Conservation (phyloP, 2,113 vertebrate genomes). For the Eidolon helvum region DNA sequence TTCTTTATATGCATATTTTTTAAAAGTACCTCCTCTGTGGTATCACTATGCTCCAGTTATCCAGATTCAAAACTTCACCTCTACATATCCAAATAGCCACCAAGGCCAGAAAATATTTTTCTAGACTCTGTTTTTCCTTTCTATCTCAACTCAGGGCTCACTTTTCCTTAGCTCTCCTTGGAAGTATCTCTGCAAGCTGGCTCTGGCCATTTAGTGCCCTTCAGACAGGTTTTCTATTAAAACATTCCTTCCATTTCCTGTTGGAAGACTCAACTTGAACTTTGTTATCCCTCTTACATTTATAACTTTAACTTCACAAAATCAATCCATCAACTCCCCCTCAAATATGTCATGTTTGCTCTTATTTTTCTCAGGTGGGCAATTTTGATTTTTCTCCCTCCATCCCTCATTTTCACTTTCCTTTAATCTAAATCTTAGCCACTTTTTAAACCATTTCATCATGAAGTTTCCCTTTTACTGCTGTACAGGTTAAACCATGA, state of each 20-base stretch:
- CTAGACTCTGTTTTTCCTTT: neutral
- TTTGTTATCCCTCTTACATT: neutral
- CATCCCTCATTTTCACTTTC: neutral
- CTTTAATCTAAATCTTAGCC: neutral
- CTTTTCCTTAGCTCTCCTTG: neutral
- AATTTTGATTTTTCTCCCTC: neutral
- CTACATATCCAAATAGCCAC: neutral
- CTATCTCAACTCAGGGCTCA: neutral
- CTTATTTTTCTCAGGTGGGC: neutral
- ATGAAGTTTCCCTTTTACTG: neutral
- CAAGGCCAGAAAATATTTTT: neutral
- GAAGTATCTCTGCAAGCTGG: neutral
- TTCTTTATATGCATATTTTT: neutral
- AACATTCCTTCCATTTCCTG: neutral
- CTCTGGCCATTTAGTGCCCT: neutral
- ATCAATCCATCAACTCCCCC: neutral
- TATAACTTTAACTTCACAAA: neutral
- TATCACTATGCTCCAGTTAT: neutral
- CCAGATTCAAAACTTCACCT: neutral
- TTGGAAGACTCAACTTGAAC: neutral
- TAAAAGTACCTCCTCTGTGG: neutral
- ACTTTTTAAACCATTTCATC: neutral
- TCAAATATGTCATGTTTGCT: neutral
- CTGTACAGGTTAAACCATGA: neutral
- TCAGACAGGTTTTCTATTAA: neutral